Evolutionary conservation across 2,797 vertebrate species (phyloP).

Genomic region (Clarias pachynema): DNA sequence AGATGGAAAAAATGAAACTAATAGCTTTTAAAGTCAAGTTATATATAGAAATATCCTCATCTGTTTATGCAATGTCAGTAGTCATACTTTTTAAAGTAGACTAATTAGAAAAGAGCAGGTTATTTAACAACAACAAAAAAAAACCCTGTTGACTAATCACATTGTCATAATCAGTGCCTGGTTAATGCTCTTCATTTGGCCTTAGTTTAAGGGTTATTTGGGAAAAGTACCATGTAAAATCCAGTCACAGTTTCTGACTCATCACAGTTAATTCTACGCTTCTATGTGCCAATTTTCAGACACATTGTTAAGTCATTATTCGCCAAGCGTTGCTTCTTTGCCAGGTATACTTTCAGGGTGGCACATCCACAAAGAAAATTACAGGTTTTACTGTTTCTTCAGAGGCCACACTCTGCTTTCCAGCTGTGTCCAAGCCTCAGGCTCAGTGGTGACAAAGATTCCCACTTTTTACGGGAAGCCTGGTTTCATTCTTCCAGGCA

Average conservation of each 20-base stretch:
- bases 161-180: neutral
- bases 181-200: neutral
- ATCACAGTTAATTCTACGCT: constrained; percentile 31
- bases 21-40: neutral
- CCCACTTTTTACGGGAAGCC: constrained; percentile 34
- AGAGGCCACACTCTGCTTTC: constrained; percentile 35
- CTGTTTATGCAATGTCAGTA: neutral
- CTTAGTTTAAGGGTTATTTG: neutral
- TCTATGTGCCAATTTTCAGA: constrained; percentile 33
- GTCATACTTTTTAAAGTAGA: neutral
- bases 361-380: constrained; percentile 67
- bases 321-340: constrained; percentile 56
- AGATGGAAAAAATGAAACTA: neutral
- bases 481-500: constrained; percentile 25
- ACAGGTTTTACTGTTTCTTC: constrained; percentile 64
- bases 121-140: neutral
- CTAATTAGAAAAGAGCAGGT: neutral
- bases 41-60: neutral
- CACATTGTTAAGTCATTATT: constrained; percentile 65
- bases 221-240: constrained; percentile 1
- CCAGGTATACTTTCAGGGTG: constrained; percentile 58
- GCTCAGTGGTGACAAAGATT: constrained; percentile 30
- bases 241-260: constrained; percentile 14
- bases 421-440: constrained; percentile 26
- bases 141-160: neutral